Percentiles rank a stretch among this genome's conserved stretches.
phyloP scores from a whole-genome alignment of 2,888 invertebrate genomes.

The Meghimatium bilineatum region DNA sequence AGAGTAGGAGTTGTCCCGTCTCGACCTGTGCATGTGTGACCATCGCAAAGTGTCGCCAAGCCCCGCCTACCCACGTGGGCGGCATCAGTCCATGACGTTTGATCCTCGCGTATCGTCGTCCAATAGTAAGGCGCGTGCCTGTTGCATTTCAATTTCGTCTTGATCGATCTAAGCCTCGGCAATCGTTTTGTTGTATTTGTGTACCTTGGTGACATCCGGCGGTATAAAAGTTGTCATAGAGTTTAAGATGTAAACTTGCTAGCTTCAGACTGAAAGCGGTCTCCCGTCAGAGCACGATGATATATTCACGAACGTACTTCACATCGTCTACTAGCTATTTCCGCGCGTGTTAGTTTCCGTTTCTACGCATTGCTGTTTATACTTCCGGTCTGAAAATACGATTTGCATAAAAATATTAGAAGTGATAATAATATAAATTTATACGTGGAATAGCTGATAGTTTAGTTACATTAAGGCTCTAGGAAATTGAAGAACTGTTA shows the following conservation, averaged over 20 bases:
- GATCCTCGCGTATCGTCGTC: slow-evolving; percentile 49
- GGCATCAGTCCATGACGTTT: slow-evolving; percentile 46
- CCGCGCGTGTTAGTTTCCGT: too few relatives aligned
- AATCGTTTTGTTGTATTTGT: slow-evolving; percentile 31
- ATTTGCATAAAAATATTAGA: too few relatives aligned
- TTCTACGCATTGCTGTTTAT: too few relatives aligned
- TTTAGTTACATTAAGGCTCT: too few relatives aligned
- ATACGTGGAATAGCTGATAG: too few relatives aligned
- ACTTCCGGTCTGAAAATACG: too few relatives aligned
- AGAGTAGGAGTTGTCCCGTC: neutral
- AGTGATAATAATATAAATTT: too few relatives aligned
- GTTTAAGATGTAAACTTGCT: neutral
- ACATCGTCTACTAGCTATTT: too few relatives aligned
- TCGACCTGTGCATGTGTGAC: slow-evolving; percentile 36
- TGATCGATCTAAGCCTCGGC: slow-evolving; percentile 9
- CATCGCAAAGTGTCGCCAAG: slow-evolving; percentile 46
- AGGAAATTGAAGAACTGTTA: too few relatives aligned
- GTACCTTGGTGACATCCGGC: slow-evolving; percentile 32
- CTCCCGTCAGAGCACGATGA: too few relatives aligned
- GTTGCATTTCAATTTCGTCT: slow-evolving; percentile 50
- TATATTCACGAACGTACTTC: too few relatives aligned
- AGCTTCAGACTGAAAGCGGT: neutral
- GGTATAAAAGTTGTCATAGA: slow-evolving; percentile 38
- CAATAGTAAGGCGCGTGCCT: slow-evolving; percentile 55
- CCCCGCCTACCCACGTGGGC: slow-evolving; percentile 49